phyloP scores from a whole-genome alignment of 23 tunicate species.

The Styela clava region DNA sequence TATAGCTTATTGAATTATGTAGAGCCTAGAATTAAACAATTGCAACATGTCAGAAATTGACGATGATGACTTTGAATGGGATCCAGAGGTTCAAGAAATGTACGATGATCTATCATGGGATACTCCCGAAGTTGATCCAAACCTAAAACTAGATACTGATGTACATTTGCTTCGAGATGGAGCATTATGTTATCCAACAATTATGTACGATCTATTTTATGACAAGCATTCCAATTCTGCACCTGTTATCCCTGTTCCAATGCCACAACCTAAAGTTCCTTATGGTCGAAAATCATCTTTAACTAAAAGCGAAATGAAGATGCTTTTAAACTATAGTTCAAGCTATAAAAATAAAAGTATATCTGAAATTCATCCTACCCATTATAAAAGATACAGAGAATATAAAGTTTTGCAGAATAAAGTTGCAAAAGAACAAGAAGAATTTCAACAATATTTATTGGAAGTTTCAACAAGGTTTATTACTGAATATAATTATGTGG shows the following conservation, averaged over 20 bases:
- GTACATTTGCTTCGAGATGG: background rate
- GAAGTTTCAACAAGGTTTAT: background rate
- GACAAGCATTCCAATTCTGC: background rate
- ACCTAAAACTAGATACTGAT: background rate
- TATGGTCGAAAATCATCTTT: slow-evolving; percentile 3
- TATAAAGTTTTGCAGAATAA: background rate
- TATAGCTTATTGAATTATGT: too few species aligned
- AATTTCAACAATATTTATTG: background rate
- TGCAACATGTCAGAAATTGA: too few species aligned
- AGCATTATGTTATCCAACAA: background rate
- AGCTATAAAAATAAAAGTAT: background rate
- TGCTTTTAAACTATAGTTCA: too few species aligned
- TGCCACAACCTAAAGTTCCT: background rate
- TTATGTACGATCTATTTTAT: background rate
- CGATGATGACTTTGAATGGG: slow-evolving; percentile 11
- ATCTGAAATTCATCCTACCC: background rate
- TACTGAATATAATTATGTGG: slow-evolving; percentile 21
- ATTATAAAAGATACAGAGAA: background rate
- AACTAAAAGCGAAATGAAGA: background rate
- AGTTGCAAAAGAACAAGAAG: slow-evolving; percentile 12
- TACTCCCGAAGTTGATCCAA: background rate
- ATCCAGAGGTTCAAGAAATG: slow-evolving; percentile 8
- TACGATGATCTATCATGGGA: slow-evolving; percentile 15
- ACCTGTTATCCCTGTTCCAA: background rate
- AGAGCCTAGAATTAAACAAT: too few species aligned